Evolutionary conservation across 2,113 vertebrate genomes (phyloP).

Genomic region (Entomyzon cyanotis): DNA sequence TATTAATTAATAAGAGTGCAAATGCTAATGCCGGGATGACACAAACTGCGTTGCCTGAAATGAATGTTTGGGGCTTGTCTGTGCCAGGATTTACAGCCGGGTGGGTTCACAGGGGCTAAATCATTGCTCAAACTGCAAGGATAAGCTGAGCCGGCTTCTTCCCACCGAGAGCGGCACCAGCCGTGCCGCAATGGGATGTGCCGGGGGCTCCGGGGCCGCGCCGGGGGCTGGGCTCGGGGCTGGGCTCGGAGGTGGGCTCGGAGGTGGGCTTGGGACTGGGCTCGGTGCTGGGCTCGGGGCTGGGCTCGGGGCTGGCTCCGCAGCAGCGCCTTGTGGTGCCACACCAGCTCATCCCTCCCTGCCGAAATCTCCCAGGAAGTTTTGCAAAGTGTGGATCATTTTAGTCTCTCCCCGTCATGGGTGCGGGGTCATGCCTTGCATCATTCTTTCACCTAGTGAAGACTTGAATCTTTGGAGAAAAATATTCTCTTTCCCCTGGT

Average conservation of each 20-base stretch:
- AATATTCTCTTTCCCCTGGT: accelerated
- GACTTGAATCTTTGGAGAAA: not conserved
- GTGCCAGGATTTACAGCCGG: conserved; percentile 18
- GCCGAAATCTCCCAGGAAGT: not conserved
- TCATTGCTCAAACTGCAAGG: conserved; percentile 13
- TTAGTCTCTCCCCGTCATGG: accelerated
- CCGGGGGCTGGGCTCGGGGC: not conserved
- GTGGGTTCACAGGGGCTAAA: conserved; percentile 8
- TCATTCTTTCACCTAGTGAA: not conserved
- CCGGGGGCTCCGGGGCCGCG: not conserved
- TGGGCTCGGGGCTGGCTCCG: not conserved
- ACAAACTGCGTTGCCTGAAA: conserved; percentile 18
- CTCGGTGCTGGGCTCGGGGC: not conserved
- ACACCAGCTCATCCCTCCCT: not conserved
- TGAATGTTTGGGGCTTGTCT: conserved; percentile 16
- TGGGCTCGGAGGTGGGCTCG: not conserved
- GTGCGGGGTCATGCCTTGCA: accelerated
- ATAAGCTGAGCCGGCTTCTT: not conserved
- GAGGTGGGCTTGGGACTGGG: not conserved
- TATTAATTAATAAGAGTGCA: conserved; percentile 56
- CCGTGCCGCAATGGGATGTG: not conserved
- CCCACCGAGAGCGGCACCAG: not conserved
- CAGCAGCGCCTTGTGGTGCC: not conserved
- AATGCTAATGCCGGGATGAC: conserved; percentile 11
- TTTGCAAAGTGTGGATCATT: not conserved